A percentile compares a stretch with the other conserved stretches of the same genome.
Evolutionary conservation across 2,888 invertebrate genomes (phyloP).

Genomic region (Diogma glabrata): DNA sequence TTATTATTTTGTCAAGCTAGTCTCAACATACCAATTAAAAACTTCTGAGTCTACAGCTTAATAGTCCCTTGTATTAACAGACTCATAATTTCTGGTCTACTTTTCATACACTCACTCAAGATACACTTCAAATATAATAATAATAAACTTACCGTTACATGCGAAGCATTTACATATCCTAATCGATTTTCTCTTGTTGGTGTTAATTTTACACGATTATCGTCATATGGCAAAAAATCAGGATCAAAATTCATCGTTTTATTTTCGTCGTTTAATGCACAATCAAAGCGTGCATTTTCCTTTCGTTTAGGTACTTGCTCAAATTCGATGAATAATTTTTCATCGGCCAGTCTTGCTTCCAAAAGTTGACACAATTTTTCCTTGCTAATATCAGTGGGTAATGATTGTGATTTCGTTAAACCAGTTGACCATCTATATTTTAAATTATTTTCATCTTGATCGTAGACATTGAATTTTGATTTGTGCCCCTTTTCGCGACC

Average conservation of each 20-base stretch:
- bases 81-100: too few species aligned
- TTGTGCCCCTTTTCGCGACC: conserved; percentile 49
- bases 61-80: too few species aligned
- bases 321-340: conserved; percentile 71
- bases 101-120: too few species aligned
- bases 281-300: conserved; percentile 54
- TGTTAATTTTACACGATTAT: conserved; percentile 72
- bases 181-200: conserved; percentile 70
- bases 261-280: conserved; percentile 63
- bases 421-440: conserved; percentile 62
- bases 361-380: conserved; percentile 62
- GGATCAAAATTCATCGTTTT: conserved; percentile 38
- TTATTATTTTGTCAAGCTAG: too few species aligned
- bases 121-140: too few species aligned
- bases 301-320: conserved; percentile 71
- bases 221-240: conserved; percentile 77
- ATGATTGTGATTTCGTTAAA: conserved; percentile 53
- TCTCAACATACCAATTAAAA: too few species aligned
- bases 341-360: conserved; percentile 56
- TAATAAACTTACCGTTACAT: conserved; percentile 65
- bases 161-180: conserved; percentile 89
- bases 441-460: conserved; percentile 38
- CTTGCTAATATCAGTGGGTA: conserved; percentile 65
- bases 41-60: too few species aligned
- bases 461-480: conserved; percentile 33